phyloP scores from a whole-genome alignment of 2,797 vertebrate genomes.

The Semaprochilodus insignis region DNA sequence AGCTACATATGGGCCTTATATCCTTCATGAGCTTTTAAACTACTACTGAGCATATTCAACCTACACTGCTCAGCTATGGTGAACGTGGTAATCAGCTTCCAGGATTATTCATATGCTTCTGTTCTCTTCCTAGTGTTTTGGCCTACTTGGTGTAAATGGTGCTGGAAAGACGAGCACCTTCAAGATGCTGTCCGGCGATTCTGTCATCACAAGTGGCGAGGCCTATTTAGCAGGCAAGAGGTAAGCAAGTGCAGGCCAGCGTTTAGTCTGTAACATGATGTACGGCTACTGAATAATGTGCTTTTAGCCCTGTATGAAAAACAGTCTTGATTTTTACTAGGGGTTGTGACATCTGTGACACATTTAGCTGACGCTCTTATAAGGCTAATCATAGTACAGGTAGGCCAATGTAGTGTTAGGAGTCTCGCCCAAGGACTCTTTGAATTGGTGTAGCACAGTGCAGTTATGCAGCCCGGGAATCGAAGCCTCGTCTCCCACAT shows the following conservation, averaged over 20 bases:
- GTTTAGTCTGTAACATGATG: neutral
- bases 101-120: neutral
- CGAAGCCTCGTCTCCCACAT: too few relatives aligned
- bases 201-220: constrained; percentile 84
- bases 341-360: too few relatives aligned
- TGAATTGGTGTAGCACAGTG: too few relatives aligned
- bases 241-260: constrained; percentile 67
- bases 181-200: constrained; percentile 97
- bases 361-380: too few relatives aligned
- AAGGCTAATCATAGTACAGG: too few relatives aligned
- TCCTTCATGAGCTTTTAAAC: neutral
- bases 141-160: constrained; percentile 95
- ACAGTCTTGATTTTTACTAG: too few relatives aligned
- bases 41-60: neutral
- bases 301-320: neutral
- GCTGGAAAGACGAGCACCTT: constrained; percentile 98
- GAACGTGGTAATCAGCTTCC: neutral
- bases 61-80: too few relatives aligned
- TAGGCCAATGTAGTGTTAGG: too few relatives aligned
- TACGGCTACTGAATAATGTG: neutral
- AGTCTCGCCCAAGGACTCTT: too few relatives aligned
- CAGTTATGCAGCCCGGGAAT: too few relatives aligned
- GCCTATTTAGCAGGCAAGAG: constrained; percentile 94
- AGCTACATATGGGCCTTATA: neutral
- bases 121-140: constrained; percentile 87